These are phyloP conservation scores for Ammodytes marinus DNA, from an alignment of 2,113 vertebrate species.

Conservation along the genomic window DNA sequence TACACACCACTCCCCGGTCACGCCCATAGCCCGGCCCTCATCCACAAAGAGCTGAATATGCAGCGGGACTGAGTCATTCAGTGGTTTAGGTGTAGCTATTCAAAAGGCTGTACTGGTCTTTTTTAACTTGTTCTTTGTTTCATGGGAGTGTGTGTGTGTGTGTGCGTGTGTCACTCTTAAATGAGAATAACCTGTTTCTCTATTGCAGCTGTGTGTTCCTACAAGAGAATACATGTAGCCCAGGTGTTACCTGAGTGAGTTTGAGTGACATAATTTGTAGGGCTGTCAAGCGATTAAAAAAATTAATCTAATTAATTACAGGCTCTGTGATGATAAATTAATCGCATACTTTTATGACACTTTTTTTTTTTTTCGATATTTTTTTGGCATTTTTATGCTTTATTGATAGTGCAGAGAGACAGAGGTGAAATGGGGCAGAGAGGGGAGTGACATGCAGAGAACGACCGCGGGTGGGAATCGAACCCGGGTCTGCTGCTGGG, in stretches of 20 bases:
- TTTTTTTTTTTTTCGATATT: too few species aligned
- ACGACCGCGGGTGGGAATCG: too few species aligned
- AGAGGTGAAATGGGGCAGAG: too few species aligned
- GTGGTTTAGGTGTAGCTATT: slow-evolving; percentile 32
- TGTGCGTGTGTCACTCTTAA: slow-evolving; percentile 4
- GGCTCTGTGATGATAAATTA: too few species aligned
- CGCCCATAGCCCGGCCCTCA: slow-evolving; percentile 39
- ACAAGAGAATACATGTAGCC: not conserved
- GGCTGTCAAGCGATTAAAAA: too few species aligned
- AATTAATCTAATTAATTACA: too few species aligned
- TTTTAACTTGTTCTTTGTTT: slow-evolving; percentile 44
- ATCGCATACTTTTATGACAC: too few species aligned
- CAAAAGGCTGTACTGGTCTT: slow-evolving; percentile 2
- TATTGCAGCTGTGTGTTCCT: not conserved
- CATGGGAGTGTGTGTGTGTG: slow-evolving; percentile 43
- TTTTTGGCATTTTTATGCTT: too few species aligned
- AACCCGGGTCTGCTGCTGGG: too few species aligned
- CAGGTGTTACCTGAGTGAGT: too few species aligned
- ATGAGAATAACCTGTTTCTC: slow-evolving; percentile 55
- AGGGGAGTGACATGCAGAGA: too few species aligned
- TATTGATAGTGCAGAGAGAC: too few species aligned
- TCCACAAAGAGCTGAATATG: not conserved
- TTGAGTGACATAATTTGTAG: not conserved
- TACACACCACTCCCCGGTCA: slow-evolving; percentile 9
- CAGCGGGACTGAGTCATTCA: slow-evolving; percentile 43